These are phyloP conservation scores for Chaetogeoica ovagalla DNA, from an alignment of 2,888 invertebrate genomes.

Conservation along the genomic window DNA sequence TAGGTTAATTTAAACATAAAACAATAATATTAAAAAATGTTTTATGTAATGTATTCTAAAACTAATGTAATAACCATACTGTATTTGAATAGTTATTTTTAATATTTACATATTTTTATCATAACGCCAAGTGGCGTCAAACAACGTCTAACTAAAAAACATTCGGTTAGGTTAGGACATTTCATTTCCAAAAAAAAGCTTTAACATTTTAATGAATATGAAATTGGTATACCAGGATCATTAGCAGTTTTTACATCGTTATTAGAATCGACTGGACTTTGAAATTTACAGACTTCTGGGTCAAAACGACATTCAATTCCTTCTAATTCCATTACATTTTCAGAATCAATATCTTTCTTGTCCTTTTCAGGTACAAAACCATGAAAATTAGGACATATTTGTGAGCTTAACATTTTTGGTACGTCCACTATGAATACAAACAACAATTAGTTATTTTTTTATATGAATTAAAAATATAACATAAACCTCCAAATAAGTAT, in stretches of 20 bases:
- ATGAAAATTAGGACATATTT: background rate
- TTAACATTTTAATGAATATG: too few relatives aligned
- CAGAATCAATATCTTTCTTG: background rate
- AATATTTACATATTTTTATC: background rate
- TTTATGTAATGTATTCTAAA: background rate
- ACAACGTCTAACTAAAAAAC: background rate
- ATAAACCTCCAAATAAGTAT: too few relatives aligned
- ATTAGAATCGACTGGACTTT: background rate
- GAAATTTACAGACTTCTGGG: background rate
- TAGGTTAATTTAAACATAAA: background rate
- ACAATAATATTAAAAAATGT: too few relatives aligned
- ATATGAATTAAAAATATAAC: too few relatives aligned
- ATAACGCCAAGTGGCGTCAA: background rate
- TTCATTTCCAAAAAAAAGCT: too few relatives aligned
- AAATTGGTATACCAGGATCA: background rate
- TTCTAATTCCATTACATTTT: background rate
- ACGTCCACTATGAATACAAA: too few relatives aligned
- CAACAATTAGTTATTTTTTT: too few relatives aligned
- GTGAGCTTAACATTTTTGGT: too few relatives aligned
- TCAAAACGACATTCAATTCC: conserved; percentile 5
- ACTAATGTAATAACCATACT: background rate
- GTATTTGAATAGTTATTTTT: background rate
- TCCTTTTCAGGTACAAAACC: conserved; percentile 13
- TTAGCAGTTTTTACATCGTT: background rate
- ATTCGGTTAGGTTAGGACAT: background rate